Conservation (phyloP, 2,888 invertebrate species). For the Athalia cordata region DNA sequence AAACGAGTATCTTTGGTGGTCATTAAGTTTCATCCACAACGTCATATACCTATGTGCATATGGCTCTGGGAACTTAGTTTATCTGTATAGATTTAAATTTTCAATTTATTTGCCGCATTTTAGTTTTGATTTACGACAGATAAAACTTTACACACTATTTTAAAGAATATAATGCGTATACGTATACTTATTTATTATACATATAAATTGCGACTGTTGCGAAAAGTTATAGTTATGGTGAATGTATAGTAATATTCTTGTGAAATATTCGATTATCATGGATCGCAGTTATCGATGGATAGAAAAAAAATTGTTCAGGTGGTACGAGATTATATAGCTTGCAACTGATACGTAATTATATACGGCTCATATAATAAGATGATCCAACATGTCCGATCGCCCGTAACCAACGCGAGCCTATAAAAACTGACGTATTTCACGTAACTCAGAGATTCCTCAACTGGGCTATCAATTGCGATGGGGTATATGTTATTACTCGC, state of each 20-base stretch:
- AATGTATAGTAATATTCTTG: constrained; percentile 17
- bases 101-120: not conserved
- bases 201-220: not conserved
- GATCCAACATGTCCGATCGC: too few relatives aligned
- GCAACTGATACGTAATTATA: not conserved
- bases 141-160: not conserved
- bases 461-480: constrained; percentile 6
- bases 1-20: not conserved
- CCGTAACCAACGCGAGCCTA: not conserved
- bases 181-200: not conserved
- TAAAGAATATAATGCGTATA: not conserved
- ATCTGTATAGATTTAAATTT: too few relatives aligned
- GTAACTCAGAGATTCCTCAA: not conserved
- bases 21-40: constrained; percentile 14
- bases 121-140: constrained; percentile 21
- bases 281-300: not conserved
- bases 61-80: too few relatives aligned
- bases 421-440: not conserved
- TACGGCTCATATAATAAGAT: too few relatives aligned
- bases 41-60: not conserved
- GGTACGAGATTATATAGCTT: not conserved
- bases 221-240: constrained; percentile 10
- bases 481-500: not conserved
- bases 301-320: not conserved
- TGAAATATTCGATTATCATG: too few relatives aligned